phyloP scores from a whole-genome alignment of 2,113 vertebrate species.

The Podarcis cretensis region DNA sequence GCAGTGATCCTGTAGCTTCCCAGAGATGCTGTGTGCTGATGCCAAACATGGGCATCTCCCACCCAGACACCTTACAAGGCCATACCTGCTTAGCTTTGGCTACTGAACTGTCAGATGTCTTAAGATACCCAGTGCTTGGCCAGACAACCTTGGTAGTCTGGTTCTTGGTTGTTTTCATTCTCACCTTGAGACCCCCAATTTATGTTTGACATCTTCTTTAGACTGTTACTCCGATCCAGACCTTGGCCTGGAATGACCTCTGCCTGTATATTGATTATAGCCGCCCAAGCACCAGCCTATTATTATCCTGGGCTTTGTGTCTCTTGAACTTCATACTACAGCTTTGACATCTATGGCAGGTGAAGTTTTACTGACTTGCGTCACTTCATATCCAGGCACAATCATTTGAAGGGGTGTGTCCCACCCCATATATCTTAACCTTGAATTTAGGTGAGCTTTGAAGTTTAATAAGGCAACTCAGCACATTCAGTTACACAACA shows the following conservation, averaged over 20 bases:
- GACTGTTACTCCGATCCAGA: not conserved
- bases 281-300: not conserved
- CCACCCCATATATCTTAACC: not conserved
- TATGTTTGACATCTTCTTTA: not conserved
- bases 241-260: not conserved
- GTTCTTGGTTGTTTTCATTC: no score
- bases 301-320: not conserved
- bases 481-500: not conserved
- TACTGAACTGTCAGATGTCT: no score
- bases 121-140: no score
- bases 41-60: not conserved
- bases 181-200: no score
- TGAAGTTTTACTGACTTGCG: not conserved
- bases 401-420: not conserved
- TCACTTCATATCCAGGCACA: not conserved
- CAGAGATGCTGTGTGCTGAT: no score
- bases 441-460: constrained; percentile 1
- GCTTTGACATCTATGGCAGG: not conserved
- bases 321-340: not conserved
- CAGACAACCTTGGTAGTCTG: no score
- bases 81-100: no score
- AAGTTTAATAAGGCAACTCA: not conserved
- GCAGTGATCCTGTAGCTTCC: no score
- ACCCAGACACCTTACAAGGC: not conserved
- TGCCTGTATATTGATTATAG: not conserved